These are phyloP conservation scores for Cathartes aura DNA, from an alignment of 2,113 vertebrate genomes.

Conservation along the genomic window DNA sequence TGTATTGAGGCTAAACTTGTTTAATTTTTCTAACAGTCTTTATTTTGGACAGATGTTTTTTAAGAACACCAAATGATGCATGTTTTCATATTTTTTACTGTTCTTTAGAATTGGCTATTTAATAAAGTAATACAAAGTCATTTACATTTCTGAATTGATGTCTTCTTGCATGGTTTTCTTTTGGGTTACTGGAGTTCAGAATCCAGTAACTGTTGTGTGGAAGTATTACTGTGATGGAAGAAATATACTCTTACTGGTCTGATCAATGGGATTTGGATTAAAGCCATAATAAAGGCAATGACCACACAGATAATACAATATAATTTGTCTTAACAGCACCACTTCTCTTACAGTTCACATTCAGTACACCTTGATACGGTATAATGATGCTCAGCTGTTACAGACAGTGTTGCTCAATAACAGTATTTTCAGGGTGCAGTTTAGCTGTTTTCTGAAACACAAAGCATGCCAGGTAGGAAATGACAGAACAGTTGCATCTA, in stretches of 20 bases:
- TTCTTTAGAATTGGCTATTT: conserved; percentile 57
- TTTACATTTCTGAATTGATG: neutral
- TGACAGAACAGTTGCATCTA: neutral
- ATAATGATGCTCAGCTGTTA: neutral
- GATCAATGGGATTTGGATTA: neutral
- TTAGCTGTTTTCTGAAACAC: neutral
- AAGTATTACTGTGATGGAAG: neutral
- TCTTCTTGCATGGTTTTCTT: neutral
- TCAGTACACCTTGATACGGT: neutral
- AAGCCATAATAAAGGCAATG: neutral
- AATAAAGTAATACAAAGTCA: conserved; percentile 61
- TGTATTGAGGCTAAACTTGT: conserved; percentile 37
- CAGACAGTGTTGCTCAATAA: neutral
- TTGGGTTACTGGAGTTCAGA: neutral
- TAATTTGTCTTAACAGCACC: neutral
- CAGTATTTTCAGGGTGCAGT: neutral
- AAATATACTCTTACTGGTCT: accelerated
- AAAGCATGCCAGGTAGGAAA: neutral
- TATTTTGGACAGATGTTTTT: conserved; percentile 53
- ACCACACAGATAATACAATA: neutral
- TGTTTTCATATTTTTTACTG: conserved; percentile 45
- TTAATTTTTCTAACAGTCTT: conserved; percentile 73
- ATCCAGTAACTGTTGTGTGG: neutral
- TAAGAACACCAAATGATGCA: conserved; percentile 60
- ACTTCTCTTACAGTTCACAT: accelerated